Evolutionary conservation across 2,113 vertebrate species (phyloP).

Genomic region (Rhinogobius similis): DNA sequence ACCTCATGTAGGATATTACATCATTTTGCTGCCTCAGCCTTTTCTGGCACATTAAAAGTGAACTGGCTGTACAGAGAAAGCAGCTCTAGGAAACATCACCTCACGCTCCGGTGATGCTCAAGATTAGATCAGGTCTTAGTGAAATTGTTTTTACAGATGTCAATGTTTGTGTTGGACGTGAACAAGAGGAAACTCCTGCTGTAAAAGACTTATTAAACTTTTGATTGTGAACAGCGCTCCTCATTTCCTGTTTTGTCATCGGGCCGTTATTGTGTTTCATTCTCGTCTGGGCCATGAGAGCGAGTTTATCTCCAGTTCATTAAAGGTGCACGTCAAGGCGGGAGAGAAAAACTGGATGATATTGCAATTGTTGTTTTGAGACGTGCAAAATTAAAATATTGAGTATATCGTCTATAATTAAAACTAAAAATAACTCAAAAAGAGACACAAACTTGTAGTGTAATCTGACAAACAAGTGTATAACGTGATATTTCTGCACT

Average conservation of each 20-base stretch:
- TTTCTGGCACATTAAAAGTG: background rate
- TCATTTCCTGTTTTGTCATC: conserved; percentile 46
- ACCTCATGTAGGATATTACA: too few relatives aligned
- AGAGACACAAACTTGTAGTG: too few relatives aligned
- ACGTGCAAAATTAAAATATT: too few relatives aligned
- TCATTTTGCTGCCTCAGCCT: too few relatives aligned
- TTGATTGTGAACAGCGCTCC: conserved; percentile 23
- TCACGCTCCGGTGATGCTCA: background rate
- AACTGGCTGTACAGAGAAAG: background rate
- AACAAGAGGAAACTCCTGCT: conserved; percentile 23
- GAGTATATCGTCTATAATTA: too few relatives aligned
- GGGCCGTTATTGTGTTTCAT: background rate
- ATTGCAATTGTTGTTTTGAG: too few relatives aligned
- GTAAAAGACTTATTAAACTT: background rate
- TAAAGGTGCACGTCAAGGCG: too few relatives aligned
- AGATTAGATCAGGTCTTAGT: conserved; percentile 7
- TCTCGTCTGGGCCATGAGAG: background rate
- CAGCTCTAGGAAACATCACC: background rate
- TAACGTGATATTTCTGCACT: too few relatives aligned
- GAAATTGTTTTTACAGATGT: background rate
- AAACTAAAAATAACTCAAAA: too few relatives aligned
- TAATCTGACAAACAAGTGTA: too few relatives aligned
- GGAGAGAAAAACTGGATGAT: too few relatives aligned
- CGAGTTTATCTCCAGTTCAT: too few relatives aligned
- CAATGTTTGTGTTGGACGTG: background rate